A percentile compares a stretch with the other conserved stretches of the same genome.
phyloP scores from a whole-genome alignment of 2,888 invertebrate genomes.

The Xestoiulus laeticollis region DNA sequence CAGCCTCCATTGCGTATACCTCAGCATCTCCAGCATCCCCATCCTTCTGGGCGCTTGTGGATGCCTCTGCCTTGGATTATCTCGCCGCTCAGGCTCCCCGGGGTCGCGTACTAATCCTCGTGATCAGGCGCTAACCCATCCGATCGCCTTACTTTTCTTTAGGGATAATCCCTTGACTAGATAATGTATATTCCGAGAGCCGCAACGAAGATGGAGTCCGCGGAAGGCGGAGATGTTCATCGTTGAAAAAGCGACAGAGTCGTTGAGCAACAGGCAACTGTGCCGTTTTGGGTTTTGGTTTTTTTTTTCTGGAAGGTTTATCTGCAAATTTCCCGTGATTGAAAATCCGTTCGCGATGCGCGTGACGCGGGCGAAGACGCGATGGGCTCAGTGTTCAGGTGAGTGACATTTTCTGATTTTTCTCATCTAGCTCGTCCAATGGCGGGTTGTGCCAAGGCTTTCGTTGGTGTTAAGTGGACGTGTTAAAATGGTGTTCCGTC shows the following conservation, averaged over 20 bases:
- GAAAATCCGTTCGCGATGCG: background rate
- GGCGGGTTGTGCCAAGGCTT: background rate
- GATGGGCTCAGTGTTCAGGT: background rate
- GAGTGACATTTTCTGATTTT: background rate
- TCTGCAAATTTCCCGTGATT: background rate
- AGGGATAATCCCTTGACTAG: background rate
- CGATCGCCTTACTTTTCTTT: background rate
- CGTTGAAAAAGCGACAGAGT: background rate
- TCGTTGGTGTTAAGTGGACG: too few species aligned
- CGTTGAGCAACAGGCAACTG: background rate
- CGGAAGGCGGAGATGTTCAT: background rate
- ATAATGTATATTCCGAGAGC: background rate
- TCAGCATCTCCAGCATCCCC: constrained; percentile 34
- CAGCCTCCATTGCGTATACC: constrained; percentile 17
- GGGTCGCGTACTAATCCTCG: background rate
- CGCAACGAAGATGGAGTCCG: background rate
- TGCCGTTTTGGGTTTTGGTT: background rate
- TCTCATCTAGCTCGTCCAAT: background rate
- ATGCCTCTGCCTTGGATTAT: background rate
- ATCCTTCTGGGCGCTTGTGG: background rate
- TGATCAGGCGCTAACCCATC: too few species aligned
- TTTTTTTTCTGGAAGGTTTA: background rate
- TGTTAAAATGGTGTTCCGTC: background rate
- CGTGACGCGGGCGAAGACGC: background rate
- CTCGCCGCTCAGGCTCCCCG: background rate